Conservation (phyloP, 2,797 vertebrate species). For the Telmatherina bonti region DNA sequence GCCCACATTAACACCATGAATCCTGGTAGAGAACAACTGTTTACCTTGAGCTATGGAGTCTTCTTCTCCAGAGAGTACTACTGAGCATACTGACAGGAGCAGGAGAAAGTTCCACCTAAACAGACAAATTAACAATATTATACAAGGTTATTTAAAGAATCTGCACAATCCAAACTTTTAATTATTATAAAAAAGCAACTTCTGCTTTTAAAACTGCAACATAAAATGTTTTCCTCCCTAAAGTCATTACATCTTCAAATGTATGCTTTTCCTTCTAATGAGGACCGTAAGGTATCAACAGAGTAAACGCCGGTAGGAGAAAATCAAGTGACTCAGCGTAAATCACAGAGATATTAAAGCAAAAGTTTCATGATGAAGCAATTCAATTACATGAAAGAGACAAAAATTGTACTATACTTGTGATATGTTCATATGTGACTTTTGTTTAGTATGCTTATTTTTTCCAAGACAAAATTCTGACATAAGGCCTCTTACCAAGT, state of each 20-base stretch:
- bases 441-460: background rate
- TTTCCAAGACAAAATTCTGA: background rate
- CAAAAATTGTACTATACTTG: background rate
- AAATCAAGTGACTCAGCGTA: background rate
- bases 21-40: slow-evolving; percentile 6
- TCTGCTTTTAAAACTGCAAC: background rate
- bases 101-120: slow-evolving; percentile 91
- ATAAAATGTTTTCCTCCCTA: background rate
- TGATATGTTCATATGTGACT: background rate
- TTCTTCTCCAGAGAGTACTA: slow-evolving; percentile 85
- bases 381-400: background rate
- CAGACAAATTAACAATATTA: slow-evolving; percentile 12
- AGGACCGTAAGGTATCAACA: background rate
- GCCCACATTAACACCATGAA: background rate
- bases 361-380: background rate
- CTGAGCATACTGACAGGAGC: slow-evolving; percentile 91
- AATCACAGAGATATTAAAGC: too few relatives aligned
- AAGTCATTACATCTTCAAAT: background rate
- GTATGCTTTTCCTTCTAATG: background rate
- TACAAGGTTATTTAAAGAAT: background rate
- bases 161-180: background rate
- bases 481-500: too few relatives aligned
- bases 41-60: slow-evolving; percentile 85
- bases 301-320: background rate
- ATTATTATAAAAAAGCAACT: background rate